Base-by-base conservation (phyloP, 2,797 vertebrate species). In the Natrix natrix region DNA sequence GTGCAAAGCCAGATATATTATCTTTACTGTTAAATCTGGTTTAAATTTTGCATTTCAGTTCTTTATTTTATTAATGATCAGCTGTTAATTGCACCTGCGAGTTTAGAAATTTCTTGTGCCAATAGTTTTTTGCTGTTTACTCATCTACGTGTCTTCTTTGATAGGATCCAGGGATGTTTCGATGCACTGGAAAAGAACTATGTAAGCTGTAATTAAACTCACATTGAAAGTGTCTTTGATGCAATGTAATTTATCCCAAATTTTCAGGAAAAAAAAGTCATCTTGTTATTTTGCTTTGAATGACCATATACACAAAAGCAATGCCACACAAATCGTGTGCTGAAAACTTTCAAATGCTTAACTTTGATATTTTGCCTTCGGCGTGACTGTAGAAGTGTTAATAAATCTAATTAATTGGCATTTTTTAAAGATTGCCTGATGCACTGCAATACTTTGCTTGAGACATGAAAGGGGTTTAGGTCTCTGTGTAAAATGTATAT, bases 161-260 rank as follows among this genome's bases (percentile, higher is more conserved):
- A 63, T 96, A 99, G 99, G 99, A 98, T 99, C 97, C 97, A 98
- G 96, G 99, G 99, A 94, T 99, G 99, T 96, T 99, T 99, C 97
- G 98, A 99, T 95, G 99, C 99, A 96, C 98, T 99, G 96, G 98
- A 99, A 96, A 99, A 97, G 93, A 98, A 98, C 97, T 99, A 99
- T 93, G 99, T 99, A 98, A 99, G 99, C 96, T 87, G 93, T 28
- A 93, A 91, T 83, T 96, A 92, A 74, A 89, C 26, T 16, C 91
- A 95, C 94, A 94, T 93, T 17, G 2, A 88, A 4, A 32, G n/a
- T 74, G 26, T 52, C 55, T 78, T 78, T 92, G 66, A 92, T 93
- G 13, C 87, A 1, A 83, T 94, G 93, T 86, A 14, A 94, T 95
- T 94, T 83, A 93, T 92, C 14, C 11, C 57, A 8, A 91, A 93